Evolutionary conservation across 2,888 invertebrate genomes (phyloP).

Genomic region (Agonum fuliginosum): DNA sequence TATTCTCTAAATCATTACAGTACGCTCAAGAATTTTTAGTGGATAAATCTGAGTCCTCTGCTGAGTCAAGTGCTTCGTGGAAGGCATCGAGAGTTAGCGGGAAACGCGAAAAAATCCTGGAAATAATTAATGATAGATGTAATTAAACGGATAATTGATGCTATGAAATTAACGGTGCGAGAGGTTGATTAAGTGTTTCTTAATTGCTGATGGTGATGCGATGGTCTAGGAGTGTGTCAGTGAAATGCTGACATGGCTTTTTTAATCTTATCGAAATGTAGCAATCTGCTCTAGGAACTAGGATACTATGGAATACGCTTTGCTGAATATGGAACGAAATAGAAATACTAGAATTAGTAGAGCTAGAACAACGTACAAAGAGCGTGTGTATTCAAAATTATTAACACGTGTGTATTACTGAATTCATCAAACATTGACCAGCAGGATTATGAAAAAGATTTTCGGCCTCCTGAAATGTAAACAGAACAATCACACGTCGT

Average conservation of each 20-base stretch:
- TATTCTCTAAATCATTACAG: slow-evolving; percentile 8
- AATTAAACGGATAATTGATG: slow-evolving; percentile 39
- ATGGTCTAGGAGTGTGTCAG: slow-evolving; percentile 20
- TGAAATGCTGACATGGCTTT: slow-evolving; percentile 28
- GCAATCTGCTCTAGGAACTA: not conserved
- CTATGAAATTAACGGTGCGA: slow-evolving; percentile 28
- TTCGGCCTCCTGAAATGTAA: too few relatives aligned
- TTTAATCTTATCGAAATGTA: not conserved
- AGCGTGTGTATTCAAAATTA: too few relatives aligned
- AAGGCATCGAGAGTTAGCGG: slow-evolving; percentile 30
- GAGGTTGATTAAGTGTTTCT: slow-evolving; percentile 43
- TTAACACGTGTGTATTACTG: too few relatives aligned
- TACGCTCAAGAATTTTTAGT: slow-evolving; percentile 33
- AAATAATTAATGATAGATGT: slow-evolving; percentile 50
- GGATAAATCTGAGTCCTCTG: not conserved
- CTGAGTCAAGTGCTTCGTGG: slow-evolving; percentile 9
- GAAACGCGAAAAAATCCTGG: slow-evolving; percentile 34
- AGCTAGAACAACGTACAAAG: too few relatives aligned
- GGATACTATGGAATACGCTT: too few relatives aligned
- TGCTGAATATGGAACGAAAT: not conserved
- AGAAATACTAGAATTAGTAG: too few relatives aligned
- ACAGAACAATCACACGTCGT: too few relatives aligned
- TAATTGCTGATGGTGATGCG: slow-evolving; percentile 22
- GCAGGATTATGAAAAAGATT: too few relatives aligned
- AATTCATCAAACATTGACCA: too few relatives aligned